A percentile compares a stretch with the other conserved stretches of the same genome.
Evolutionary conservation across 2,113 vertebrate genomes (phyloP).

Genomic region (Chlorodrepanis virens): DNA sequence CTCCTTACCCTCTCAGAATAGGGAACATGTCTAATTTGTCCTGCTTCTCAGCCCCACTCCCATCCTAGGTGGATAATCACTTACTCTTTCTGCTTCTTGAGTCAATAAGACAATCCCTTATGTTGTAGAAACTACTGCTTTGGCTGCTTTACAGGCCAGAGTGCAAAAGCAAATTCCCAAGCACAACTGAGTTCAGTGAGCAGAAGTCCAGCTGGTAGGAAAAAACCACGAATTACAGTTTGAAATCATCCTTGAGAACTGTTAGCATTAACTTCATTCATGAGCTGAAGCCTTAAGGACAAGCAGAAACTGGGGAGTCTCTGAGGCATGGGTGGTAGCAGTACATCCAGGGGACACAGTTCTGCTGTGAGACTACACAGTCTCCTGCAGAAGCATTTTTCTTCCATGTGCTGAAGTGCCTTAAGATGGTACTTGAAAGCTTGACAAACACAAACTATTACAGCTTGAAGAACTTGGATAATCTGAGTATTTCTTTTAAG

Average conservation of each 20-base stretch:
- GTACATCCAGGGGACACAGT: neutral
- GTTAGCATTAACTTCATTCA: neutral
- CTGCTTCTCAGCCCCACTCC: neutral
- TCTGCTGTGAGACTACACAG: neutral
- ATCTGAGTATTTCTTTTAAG: slow-evolving; percentile 1
- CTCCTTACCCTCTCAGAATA: neutral
- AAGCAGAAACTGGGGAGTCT: neutral
- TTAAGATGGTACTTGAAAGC: slow-evolving; percentile 17
- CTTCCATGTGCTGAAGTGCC: neutral
- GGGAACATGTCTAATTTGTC: neutral
- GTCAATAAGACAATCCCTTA: neutral
- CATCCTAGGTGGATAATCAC: neutral
- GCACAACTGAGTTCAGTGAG: neutral
- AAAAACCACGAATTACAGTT: neutral
- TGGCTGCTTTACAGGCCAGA: neutral
- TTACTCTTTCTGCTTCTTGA: neutral
- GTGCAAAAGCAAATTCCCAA: neutral
- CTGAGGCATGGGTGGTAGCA: neutral
- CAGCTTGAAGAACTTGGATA: neutral
- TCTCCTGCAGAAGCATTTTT: neutral
- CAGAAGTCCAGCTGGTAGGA: neutral
- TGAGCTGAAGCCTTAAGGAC: neutral
- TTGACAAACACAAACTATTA: slow-evolving; percentile 28
- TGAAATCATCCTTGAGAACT: neutral
- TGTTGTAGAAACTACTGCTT: neutral